A percentile compares a stretch with the other conserved stretches of the same genome.
These are phyloP conservation scores for Zosterops hypoxanthus DNA, from an alignment of 2,113 vertebrate genomes.

Conservation along the genomic window DNA sequence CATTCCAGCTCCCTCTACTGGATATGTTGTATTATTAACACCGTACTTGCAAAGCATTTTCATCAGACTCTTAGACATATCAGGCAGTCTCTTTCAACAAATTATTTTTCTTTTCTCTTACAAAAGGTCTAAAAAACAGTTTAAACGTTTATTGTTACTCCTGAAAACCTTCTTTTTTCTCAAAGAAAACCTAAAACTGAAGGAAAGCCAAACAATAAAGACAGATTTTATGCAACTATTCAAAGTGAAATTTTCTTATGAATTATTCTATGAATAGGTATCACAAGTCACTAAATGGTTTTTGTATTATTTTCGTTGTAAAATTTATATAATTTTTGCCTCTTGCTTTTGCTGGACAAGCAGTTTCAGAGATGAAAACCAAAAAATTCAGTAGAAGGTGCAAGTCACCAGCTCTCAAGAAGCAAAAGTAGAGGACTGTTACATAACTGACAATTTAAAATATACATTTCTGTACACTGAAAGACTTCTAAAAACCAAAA, in stretches of 20 bases:
- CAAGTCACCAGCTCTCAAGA: not conserved
- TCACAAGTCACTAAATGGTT: not conserved
- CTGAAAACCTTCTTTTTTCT: not conserved
- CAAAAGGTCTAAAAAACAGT: not conserved
- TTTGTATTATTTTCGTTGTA: not conserved
- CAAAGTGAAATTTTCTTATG: not conserved
- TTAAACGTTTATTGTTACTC: not conserved
- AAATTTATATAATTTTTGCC: not conserved
- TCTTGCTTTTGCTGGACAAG: not conserved
- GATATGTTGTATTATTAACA: not conserved
- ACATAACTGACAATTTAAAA: not conserved
- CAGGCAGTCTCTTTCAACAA: not conserved
- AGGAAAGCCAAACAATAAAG: not conserved
- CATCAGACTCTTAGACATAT: not conserved
- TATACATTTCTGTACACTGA: not conserved
- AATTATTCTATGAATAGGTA: not conserved
- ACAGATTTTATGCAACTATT: not conserved
- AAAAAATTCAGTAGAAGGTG: not conserved
- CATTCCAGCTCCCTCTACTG: constrained; percentile 62
- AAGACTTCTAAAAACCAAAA: not conserved
- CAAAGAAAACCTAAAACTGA: not conserved
- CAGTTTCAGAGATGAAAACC: not conserved
- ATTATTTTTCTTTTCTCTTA: not conserved
- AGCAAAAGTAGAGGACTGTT: not conserved
- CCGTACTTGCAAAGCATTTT: not conserved